Base-by-base conservation (phyloP, 2,797 vertebrate genomes). In the Thripadectes ignobilis region DNA sequence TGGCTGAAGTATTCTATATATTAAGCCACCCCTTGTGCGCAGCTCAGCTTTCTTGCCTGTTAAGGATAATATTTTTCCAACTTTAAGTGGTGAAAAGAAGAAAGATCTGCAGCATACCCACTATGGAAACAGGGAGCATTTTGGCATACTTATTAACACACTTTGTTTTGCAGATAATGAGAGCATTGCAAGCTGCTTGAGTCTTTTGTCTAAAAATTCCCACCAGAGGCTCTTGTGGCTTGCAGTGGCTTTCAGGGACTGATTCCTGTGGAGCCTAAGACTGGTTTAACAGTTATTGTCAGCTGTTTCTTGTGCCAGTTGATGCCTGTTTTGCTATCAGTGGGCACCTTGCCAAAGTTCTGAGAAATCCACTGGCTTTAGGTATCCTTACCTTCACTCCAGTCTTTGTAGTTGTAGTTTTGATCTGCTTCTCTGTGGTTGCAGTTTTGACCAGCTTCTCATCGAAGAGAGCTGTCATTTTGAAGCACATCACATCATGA, bases 151-250 rank as follows among this genome's bases (percentile, higher is more conserved):
- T 96, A 93, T 81, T 91, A 97, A 69, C 85, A 85, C 67, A 84
- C 91, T 97, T 98, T 97, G 95, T 98, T 98, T 97, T 92, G 89
- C 89, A 95, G 92, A 97, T 97, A 98, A 98, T 97, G 95, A 97
- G 96, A 85, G 97, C 82, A 92, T 95, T 93, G 91, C 95, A 97
- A 98, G 84, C 96, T 97, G 88, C 85, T 97, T 97, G 77, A 38
- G n/a, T 92, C 95, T 97, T 98, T 98, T 98, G 94, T 97, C 89
- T 96, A 65, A 90, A 97, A 96, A 85, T 89, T 94, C 89, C 89
- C 92, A 96, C 81, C 80, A 97, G 95, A 95, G 87, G 32, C 88
- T 96, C 90, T 89, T 94, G 80, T 83, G 93, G 95, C 72, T 58
- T 45, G 3, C 72, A 46, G 21, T 79, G 74, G 85, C 86, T 96